Evolutionary conservation across 2,888 invertebrate species (phyloP), one percentile per base, ranked within the genome.

Genomic region (Scrobipalpa atriplicella): DNA sequence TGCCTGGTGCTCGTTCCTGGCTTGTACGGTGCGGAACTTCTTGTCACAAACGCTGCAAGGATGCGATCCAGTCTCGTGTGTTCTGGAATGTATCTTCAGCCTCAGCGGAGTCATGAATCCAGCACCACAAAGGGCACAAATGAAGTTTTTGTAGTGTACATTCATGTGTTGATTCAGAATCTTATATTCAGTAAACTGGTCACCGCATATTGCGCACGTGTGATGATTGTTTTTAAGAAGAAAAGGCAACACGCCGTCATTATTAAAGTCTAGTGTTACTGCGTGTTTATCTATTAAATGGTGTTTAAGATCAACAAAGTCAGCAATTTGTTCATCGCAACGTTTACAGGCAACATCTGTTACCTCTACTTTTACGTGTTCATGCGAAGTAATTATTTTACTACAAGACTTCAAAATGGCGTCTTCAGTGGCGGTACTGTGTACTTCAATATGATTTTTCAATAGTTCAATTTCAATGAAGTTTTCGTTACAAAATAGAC

Each of bases 101-200:
- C 78, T 67, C 10, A 75, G 72, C 58, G 78, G 76, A 0, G 80
- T 79, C 0, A 81, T 76, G 41, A 80, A 83, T 0, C 81, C 80
- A 0, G 74, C 70, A 0, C 81, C 82, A 41, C 83, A 83, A 19
- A 78, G 76, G 5, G 75, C 74, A 65, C 83, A 83, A 0, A 82
- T 77, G 13, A 76, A 81, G 56, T 81, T 82, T 19, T 76, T 76
- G 43, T 71, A 83, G 68, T 83, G 83, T 0, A 74, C 72, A 39
- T 82, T 81, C 76, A 82, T 78, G 39, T 83, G 83, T 0, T 78
- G 69, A 29, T 68, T 73, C 64, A 74, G 51, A 18, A 7, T 41
- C 19, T 62, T 70, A 41, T 68, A 69, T 11, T 69, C 63, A 0
- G 56, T 54, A 8, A 60, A 69, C 29, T 62, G 9, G 16, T 62